Conservation (phyloP, 30 jellyfish, hydroid and myxozoan species). For the Rhopilema esculentum region DNA sequence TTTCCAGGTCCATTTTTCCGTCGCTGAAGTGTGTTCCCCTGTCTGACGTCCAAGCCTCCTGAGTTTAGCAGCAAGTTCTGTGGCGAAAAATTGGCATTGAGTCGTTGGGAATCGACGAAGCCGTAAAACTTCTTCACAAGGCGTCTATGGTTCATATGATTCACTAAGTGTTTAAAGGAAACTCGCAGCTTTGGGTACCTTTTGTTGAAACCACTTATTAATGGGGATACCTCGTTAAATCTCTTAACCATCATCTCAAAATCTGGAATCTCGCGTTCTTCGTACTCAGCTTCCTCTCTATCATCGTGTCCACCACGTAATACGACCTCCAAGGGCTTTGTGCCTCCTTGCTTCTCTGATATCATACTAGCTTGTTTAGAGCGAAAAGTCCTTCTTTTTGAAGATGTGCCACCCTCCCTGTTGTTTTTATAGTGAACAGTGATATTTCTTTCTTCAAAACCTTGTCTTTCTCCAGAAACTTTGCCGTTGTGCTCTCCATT, state of each 20-base stretch:
- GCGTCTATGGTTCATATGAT: constrained; percentile 49
- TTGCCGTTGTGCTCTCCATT: background rate
- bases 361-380: background rate
- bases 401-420: background rate
- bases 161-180: constrained; percentile 8
- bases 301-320: background rate
- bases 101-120: background rate
- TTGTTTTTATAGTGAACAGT: background rate
- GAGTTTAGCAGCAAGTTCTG: background rate
- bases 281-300: background rate
- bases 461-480: background rate
- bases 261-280: background rate
- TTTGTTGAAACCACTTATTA: constrained; percentile 26
- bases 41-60: background rate
- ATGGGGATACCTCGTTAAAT: constrained; percentile 45
- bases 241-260: constrained; percentile 1
- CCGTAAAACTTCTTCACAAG: constrained; percentile 39
- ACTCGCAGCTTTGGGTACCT: constrained; percentile 37
- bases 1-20: background rate
- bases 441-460: background rate
- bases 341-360: background rate
- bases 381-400: background rate
- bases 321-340: background rate
- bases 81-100: constrained; percentile 36
- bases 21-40: background rate